A percentile compares a stretch with the other conserved stretches of the same genome.
phyloP scores from a whole-genome alignment of 1,140 invertebrate genomes.

The Caerostris extrusa region DNA sequence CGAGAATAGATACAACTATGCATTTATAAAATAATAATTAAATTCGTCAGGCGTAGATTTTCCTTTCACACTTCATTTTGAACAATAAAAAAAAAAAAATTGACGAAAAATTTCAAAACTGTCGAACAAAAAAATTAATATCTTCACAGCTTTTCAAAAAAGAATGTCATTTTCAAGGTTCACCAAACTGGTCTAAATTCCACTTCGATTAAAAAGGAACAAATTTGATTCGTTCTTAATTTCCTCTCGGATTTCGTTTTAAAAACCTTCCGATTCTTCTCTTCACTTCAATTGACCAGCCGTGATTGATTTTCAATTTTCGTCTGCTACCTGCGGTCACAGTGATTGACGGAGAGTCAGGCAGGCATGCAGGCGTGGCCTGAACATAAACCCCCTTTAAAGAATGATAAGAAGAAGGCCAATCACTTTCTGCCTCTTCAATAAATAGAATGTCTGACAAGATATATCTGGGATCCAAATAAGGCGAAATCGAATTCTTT shows the following conservation, averaged over 20 bases:
- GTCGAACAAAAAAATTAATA: too few relatives aligned
- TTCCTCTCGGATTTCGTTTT: background rate
- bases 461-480: conserved; percentile 18
- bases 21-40: too few relatives aligned
- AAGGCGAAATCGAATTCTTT: conserved; percentile 8
- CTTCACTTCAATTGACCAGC: background rate
- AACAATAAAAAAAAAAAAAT: too few relatives aligned
- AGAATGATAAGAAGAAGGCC: conserved; percentile 19
- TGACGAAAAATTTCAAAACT: too few relatives aligned
- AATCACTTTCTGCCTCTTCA: conserved; percentile 27
- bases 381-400: background rate
- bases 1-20: too few relatives aligned
- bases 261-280: background rate
- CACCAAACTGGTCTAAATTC: too few relatives aligned
- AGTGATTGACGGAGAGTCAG: conserved; percentile 28
- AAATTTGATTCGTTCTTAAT: background rate
- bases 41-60: too few relatives aligned
- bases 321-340: background rate
- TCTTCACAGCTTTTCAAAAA: too few relatives aligned
- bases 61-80: too few relatives aligned
- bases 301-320: conserved; percentile 34
- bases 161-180: too few relatives aligned
- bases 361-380: conserved; percentile 7
- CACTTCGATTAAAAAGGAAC: background rate
- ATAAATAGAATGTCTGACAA: background rate